Evolutionary conservation across 92 coral and sea anemone genomes (phyloP), one percentile per base, ranked within the genome.

Genomic region (Epizoanthus ramosus): DNA sequence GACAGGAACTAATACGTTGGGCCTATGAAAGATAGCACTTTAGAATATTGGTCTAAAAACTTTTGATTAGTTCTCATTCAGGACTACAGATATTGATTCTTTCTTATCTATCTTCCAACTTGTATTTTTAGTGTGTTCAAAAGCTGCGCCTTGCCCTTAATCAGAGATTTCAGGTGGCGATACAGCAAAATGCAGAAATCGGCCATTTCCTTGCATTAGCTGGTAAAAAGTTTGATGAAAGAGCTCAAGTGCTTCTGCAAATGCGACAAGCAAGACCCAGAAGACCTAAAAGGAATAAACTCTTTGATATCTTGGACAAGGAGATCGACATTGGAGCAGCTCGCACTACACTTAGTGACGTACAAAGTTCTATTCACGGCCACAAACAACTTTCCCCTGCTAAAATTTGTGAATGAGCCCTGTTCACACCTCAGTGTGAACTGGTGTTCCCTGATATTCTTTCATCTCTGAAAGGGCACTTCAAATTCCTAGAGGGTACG

Each of bases 301-400:
- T 74, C 3, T 8, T 74, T 39, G 80, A 74, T 5, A 74, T 74
- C 66, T 74, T 74, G 13, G 80, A 74, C 35, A 63, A 74, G 80
- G 65, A 74, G 35, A 53, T 74, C 2, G 18, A 74, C 17, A 74
- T 74, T 15, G 80, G 80, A 24, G 80, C 80, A 54, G 80, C 80
- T 54, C 80, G 65, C 0, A 54, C 80, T 28, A 74, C 80, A 57
- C 80, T 74, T 54, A 50, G 22, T 24, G 80, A 74, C 57, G 80
- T 64, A 1, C 65, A 73, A 19, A 73, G n/a, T n/a, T n/a, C n/a
- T n/a, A n/a, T n/a, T n/a, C n/a, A n/a, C n/a, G n/a, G n/a, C n/a
- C n/a, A n/a, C n/a, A n/a, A n/a, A n/a, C n/a, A n/a, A n/a, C n/a
- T n/a, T n/a, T n/a, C n/a, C n/a, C n/a, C n/a, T n/a, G n/a, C n/a